Base-by-base conservation (phyloP, 1,140 invertebrate genomes). In the Planococcus citri region DNA sequence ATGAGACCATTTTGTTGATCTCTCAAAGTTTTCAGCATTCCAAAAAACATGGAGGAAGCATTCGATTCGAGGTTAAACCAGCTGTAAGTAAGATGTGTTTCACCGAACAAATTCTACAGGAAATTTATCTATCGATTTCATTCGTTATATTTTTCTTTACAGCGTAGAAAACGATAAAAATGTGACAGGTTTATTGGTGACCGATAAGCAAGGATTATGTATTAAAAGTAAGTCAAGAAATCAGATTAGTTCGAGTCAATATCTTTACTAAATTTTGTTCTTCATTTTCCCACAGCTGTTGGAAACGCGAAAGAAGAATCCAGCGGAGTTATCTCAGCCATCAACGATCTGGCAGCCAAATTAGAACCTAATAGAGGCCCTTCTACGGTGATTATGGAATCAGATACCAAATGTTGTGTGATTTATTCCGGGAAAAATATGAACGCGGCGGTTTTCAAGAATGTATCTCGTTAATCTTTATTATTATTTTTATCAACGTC, bases 171-270 rank as follows among this genome's bases (percentile, higher is more conserved):
- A 73, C 12, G 60, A 33, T 37, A 69, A 73, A 51, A 71, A 71
- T 69, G 69, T 73, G 6, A 72, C 70, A 24, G 73, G 73, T 41
- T 64, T 67, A 37, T 29, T 74, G 10, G 17, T 74, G 0, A 68
- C 70, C 21, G 73, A 74, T 57, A 72, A 74, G 51, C 68, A 72
- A 33, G 73, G 73, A 17, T 68, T 74, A 8, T 74, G 73, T 64
- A 64, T 64, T 4, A 24, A 64, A 64, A 64, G 60, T 64, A 27
- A 68, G 60, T 73, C 8, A 27, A 37, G 68, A 33, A 69, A 71
- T 73, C 29, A 27, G 69, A 58, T 70, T 6, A 14, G 70, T 64
- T 8, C 10, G 21, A 64, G 9, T 24, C 12, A 64, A 10, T 10
- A 4, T 25, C 10, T 25, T 64, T 21, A 64, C 2, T 6, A 25